Evolutionary conservation across 64 coral and sea anemone species (phyloP).

Genomic region (Stylophora pistillata): DNA sequence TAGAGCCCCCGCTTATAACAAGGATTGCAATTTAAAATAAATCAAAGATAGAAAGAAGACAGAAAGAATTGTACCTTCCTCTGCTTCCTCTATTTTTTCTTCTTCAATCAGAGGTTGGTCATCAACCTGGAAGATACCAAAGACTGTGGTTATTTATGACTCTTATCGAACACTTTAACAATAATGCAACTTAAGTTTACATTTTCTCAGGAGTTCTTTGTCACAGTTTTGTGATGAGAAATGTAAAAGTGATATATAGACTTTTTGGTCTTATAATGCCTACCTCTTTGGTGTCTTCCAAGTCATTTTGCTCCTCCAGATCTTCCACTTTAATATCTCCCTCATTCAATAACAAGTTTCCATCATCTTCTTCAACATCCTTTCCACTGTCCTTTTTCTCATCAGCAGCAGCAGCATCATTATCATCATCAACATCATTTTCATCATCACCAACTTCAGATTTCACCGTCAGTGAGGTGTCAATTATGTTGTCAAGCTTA

Average conservation of each 20-base stretch:
- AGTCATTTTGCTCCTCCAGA: slow-evolving; percentile 36
- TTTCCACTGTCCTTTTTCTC: neutral
- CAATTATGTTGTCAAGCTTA: slow-evolving; percentile 18
- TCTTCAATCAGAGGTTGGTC: slow-evolving; percentile 1
- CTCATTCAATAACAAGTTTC: too few relatives aligned
- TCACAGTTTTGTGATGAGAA: too few relatives aligned
- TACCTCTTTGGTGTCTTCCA: slow-evolving; percentile 10
- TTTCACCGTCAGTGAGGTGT: slow-evolving; percentile 8
- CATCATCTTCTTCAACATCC: too few relatives aligned
- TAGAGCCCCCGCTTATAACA: neutral
- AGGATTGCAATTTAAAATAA: neutral
- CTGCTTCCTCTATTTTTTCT: neutral
- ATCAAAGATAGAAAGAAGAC: neutral
- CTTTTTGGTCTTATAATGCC: neutral
- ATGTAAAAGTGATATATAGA: neutral
- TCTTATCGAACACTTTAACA: too few relatives aligned
- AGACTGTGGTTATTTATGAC: neutral
- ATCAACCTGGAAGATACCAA: neutral
- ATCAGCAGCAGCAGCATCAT: slow-evolving; percentile 33
- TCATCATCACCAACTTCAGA: slow-evolving; percentile 12
- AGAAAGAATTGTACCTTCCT: neutral
- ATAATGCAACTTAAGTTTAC: too few relatives aligned
- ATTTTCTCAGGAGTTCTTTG: too few relatives aligned
- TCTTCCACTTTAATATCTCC: neutral
- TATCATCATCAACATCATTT: slow-evolving; percentile 7